Conservation (phyloP, 2,797 vertebrate genomes). For the Taeniopygia guttata region DNA sequence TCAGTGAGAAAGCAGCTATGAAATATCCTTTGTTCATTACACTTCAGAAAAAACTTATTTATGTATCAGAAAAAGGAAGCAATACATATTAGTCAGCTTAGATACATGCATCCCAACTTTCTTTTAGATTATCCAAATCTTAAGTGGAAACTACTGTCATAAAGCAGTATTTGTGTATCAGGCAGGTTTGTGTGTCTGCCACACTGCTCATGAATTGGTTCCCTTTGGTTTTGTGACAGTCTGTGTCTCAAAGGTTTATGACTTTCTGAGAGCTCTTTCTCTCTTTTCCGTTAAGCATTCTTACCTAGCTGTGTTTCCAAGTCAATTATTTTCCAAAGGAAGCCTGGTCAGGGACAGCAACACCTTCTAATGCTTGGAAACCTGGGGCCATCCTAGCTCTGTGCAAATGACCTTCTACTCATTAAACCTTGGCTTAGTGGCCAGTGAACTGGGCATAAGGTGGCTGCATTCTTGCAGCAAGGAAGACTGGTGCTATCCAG, state of each 20-base stretch:
- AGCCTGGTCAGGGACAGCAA: background rate
- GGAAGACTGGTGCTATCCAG: background rate
- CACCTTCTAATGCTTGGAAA: background rate
- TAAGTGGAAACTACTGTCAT: background rate
- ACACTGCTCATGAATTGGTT: background rate
- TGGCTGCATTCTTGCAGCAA: background rate
- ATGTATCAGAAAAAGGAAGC: background rate
- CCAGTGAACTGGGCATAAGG: accelerated
- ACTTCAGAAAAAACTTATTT: background rate
- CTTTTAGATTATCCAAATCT: background rate
- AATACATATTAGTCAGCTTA: background rate
- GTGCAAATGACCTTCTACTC: background rate
- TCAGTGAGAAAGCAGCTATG: background rate
- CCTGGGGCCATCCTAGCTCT: background rate
- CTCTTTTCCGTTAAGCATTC: background rate
- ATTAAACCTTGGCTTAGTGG: background rate
- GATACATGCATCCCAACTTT: background rate
- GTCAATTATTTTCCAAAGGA: background rate
- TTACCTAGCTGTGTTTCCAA: background rate
- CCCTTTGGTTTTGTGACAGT: background rate
- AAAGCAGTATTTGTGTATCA: too few relatives aligned
- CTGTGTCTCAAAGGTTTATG: background rate
- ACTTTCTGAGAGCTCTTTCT: background rate
- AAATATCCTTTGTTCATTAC: background rate
- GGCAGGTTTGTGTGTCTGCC: accelerated